Conservation (phyloP, 30 jellyfish, hydroid and myxozoan species). For the Turritopsis dohrnii region DNA sequence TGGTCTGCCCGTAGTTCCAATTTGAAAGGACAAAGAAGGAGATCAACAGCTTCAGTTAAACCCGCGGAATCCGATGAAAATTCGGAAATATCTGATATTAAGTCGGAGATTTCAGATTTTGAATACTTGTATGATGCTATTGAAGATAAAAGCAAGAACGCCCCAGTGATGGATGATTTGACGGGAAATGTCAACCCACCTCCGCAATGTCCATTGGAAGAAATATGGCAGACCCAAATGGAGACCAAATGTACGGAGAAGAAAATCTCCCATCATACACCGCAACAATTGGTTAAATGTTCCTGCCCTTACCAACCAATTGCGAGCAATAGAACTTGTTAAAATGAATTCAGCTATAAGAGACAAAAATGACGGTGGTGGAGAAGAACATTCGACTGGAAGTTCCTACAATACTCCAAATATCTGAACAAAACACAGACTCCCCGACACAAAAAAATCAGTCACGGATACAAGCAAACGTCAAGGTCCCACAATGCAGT, state of each 20-base stretch:
- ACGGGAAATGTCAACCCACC: not conserved
- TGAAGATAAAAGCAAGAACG: not conserved
- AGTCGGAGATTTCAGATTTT: not conserved
- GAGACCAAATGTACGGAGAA: not conserved
- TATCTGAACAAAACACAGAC: not conserved
- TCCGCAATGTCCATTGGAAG: not conserved
- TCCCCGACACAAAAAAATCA: not conserved
- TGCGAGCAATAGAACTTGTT: not conserved
- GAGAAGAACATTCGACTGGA: not conserved
- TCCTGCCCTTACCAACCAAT: not conserved
- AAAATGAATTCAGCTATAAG: not conserved
- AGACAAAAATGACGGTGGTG: not conserved
- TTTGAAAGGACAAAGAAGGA: not conserved
- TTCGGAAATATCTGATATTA: not conserved
- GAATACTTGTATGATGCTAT: not conserved
- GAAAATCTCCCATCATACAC: not conserved
- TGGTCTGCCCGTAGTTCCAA: not conserved
- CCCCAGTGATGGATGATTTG: not conserved
- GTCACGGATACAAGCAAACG: not conserved
- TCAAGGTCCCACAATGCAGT: not conserved
- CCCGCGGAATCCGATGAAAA: not conserved
- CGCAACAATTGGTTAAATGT: not conserved
- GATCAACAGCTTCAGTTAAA: not conserved
- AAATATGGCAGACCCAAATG: not conserved
- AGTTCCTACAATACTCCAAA: not conserved